Conservation (phyloP, 1,140 invertebrate genomes). For the Piezodorus guildinii region DNA sequence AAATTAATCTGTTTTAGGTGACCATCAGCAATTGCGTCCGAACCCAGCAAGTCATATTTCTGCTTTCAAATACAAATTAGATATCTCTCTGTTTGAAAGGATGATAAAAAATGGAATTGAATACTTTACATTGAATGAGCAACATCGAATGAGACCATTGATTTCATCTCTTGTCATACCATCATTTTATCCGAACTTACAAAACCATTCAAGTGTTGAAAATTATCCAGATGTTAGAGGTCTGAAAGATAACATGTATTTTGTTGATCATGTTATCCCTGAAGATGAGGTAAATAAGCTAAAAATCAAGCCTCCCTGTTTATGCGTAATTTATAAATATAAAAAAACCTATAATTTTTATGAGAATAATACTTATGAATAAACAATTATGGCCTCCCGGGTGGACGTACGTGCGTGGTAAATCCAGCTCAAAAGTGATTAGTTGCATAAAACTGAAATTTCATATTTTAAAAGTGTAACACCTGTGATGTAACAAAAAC, state of each 20-base stretch:
- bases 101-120: constrained; percentile 46
- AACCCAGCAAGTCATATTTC: constrained; percentile 45
- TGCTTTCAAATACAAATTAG: constrained; percentile 44
- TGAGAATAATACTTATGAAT: too few relatives aligned
- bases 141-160: constrained; percentile 53
- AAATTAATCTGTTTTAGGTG: constrained; percentile 39
- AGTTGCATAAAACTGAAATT: too few relatives aligned
- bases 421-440: too few relatives aligned
- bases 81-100: constrained; percentile 42
- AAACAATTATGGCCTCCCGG: too few relatives aligned
- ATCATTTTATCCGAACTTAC: constrained; percentile 43
- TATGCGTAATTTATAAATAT: too few relatives aligned
- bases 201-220: constrained; percentile 34
- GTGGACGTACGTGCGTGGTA: too few relatives aligned
- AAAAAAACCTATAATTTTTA: too few relatives aligned
- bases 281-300: constrained; percentile 35
- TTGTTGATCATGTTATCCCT: constrained; percentile 27
- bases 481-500: too few relatives aligned
- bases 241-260: neutral
- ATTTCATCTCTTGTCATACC: constrained; percentile 46
- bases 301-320: too few relatives aligned
- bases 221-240: constrained; percentile 2
- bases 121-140: constrained; percentile 40
- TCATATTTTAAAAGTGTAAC: too few relatives aligned
- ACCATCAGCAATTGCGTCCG: constrained; percentile 64